These are phyloP conservation scores for Apaloderma vittatum DNA, from an alignment of 2,113 vertebrate genomes.

Conservation along the genomic window DNA sequence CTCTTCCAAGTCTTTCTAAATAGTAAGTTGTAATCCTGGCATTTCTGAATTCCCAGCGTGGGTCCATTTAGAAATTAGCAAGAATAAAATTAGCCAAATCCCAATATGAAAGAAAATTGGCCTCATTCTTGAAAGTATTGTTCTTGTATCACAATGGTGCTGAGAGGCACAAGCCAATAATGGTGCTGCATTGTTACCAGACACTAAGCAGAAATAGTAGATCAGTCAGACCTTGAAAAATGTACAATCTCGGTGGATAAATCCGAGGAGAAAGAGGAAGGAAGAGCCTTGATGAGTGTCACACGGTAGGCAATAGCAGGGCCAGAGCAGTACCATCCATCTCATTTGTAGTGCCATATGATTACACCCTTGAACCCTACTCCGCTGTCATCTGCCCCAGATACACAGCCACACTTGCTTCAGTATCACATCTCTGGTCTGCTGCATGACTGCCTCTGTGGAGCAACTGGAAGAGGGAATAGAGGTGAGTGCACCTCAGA, in stretches of 20 bases:
- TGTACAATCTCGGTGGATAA: not conserved
- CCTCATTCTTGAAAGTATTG: constrained; percentile 37
- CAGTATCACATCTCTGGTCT: not conserved
- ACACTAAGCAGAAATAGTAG: not conserved
- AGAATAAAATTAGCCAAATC: constrained; percentile 15
- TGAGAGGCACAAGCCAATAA: constrained; percentile 1
- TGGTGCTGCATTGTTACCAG: not conserved
- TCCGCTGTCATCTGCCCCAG: not conserved
- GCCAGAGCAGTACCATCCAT: not conserved
- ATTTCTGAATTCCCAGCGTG: constrained; percentile 29
- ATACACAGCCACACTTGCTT: not conserved
- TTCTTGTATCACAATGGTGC: constrained; percentile 38
- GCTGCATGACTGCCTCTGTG: not conserved
- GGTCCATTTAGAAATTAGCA: constrained; percentile 36
- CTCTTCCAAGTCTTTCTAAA: not conserved
- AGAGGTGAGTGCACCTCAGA: not conserved
- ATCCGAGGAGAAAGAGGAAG: not conserved
- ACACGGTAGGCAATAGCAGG: not conserved
- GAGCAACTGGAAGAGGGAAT: not conserved
- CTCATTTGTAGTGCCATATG: not conserved
- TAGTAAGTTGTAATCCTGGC: constrained; percentile 1
- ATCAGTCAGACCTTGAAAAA: not conserved
- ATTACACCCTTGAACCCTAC: not conserved
- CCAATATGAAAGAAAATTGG: constrained; percentile 32
- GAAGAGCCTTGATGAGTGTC: not conserved